These are phyloP conservation scores for Drosophila basisetae DNA, from an alignment of 2,888 invertebrate genomes.

Conservation along the genomic window DNA sequence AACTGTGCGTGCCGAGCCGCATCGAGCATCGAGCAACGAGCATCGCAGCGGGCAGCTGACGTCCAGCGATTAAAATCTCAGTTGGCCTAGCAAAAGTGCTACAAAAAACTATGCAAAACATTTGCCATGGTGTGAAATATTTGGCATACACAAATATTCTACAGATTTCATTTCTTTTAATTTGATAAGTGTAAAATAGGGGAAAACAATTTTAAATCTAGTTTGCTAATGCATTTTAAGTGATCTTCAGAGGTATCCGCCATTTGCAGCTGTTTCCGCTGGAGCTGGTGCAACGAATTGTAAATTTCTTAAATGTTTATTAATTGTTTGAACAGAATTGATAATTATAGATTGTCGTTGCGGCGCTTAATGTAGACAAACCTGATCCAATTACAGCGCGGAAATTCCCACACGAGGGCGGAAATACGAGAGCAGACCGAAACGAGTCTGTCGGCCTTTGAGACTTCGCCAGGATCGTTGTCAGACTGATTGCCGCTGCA, in stretches of 20 bases:
- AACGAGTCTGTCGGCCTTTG: slow-evolving; percentile 21
- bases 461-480: slow-evolving; percentile 31
- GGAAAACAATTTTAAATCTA: slow-evolving; percentile 5
- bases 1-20: slow-evolving; percentile 74
- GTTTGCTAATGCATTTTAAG: neutral
- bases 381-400: slow-evolving; percentile 75
- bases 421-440: slow-evolving; percentile 68
- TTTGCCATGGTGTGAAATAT: slow-evolving; percentile 61
- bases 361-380: slow-evolving; percentile 61
- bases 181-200: slow-evolving; percentile 45
- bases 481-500: slow-evolving; percentile 81
- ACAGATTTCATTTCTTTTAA: slow-evolving; percentile 46
- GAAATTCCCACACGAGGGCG: slow-evolving; percentile 76
- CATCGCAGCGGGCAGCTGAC: slow-evolving; percentile 68
- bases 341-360: slow-evolving; percentile 60
- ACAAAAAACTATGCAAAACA: slow-evolving; percentile 57
- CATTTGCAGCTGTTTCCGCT: slow-evolving; percentile 69
- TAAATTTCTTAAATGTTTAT: slow-evolving; percentile 71
- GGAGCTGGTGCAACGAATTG: slow-evolving; percentile 36
- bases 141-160: slow-evolving; percentile 55
- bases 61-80: slow-evolving; percentile 73
- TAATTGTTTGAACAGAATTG: slow-evolving; percentile 75
- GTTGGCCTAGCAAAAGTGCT: slow-evolving; percentile 35
- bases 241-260: neutral
- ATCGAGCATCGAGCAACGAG: slow-evolving; percentile 21